These are phyloP conservation scores for Papilio xuthus DNA, from an alignment of 1,140 invertebrate species.

Conservation along the genomic window DNA sequence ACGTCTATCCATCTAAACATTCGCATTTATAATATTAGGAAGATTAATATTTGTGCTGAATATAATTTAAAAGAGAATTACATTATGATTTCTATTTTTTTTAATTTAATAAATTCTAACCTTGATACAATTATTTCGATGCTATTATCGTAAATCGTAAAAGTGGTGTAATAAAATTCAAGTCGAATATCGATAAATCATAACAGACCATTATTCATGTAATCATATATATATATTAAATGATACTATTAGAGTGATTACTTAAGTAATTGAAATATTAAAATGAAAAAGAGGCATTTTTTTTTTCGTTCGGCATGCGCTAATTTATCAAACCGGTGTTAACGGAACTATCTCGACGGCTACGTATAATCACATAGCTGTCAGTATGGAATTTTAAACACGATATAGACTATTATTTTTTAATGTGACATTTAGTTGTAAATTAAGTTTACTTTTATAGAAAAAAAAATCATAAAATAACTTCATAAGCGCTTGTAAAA, in stretches of 20 bases:
- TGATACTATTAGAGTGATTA: slow-evolving; percentile 31
- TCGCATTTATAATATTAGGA: no score
- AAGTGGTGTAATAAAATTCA: slow-evolving; percentile 13
- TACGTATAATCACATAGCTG: slow-evolving; percentile 2
- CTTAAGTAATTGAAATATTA: slow-evolving; percentile 32
- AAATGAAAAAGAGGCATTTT: slow-evolving; percentile 15
- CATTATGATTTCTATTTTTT: not conserved
- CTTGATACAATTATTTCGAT: slow-evolving; percentile 17
- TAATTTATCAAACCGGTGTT: slow-evolving; percentile 20
- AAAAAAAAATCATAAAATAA: not conserved
- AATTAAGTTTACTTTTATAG: not conserved
- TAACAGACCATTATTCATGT: slow-evolving; percentile 23
- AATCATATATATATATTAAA: slow-evolving; percentile 21
- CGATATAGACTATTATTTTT: slow-evolving; percentile 1
- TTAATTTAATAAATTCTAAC: slow-evolving; percentile 21
- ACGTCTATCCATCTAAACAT: no score
- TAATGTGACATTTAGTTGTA: not conserved
- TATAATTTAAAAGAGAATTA: not conserved
- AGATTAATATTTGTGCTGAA: not conserved
- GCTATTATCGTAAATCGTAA: slow-evolving; percentile 29
- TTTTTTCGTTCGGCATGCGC: slow-evolving; percentile 13
- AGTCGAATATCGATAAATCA: slow-evolving; percentile 25
- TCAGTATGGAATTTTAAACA: slow-evolving; percentile 8
- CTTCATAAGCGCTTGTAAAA: not conserved
- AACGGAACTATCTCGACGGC: slow-evolving; percentile 10